Percentiles rank a stretch among this genome's conserved stretches.
These are phyloP conservation scores for Turnix velox DNA, from an alignment of 2,113 vertebrate genomes.

Conservation along the genomic window DNA sequence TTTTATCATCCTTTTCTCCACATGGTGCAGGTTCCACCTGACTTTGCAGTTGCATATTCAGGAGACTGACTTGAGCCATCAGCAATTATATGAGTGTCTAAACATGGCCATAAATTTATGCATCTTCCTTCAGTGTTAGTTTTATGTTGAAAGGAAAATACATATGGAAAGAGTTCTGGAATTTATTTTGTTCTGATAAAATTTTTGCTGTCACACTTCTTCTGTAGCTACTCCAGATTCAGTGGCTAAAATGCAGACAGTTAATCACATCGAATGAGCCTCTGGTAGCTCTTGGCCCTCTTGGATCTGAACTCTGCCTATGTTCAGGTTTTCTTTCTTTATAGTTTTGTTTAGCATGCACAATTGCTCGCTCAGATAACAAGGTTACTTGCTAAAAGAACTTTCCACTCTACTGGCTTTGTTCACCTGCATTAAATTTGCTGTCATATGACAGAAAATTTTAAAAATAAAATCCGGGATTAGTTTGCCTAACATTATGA, in stretches of 20 bases:
- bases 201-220: neutral
- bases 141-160: neutral
- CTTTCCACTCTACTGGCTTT: slow-evolving; percentile 9
- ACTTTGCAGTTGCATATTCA: neutral
- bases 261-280: neutral
- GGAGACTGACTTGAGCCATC: neutral
- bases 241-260: neutral
- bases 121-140: neutral
- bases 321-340: neutral
- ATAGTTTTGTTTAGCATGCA: neutral
- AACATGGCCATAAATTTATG: neutral
- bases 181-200: neutral
- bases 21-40: neutral
- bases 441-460: neutral
- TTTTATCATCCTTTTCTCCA: neutral
- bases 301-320: neutral
- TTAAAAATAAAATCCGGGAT: neutral
- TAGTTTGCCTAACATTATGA: neutral
- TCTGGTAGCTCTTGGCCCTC: neutral
- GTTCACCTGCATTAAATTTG: neutral
- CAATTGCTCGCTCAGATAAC: neutral
- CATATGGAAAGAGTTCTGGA: neutral
- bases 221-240: neutral
- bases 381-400: neutral
- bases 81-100: fast-evolving